Evolutionary conservation across 2,113 vertebrate genomes (phyloP), one percentile per base, ranked within the genome.

Genomic region (Myotis davidii): DNA sequence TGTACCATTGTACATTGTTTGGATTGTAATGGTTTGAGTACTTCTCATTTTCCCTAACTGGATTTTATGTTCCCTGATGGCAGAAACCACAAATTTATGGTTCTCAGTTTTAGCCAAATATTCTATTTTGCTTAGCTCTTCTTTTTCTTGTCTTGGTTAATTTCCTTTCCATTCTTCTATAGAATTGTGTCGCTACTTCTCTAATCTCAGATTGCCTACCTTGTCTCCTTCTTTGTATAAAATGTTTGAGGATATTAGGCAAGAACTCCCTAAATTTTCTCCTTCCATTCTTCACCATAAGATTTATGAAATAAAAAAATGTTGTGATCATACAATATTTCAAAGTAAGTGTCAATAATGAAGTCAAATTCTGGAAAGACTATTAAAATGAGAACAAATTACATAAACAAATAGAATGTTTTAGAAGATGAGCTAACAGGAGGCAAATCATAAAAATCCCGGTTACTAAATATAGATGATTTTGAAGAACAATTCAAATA

Each of bases 81-180:
- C 69, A 96, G 29, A 96, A 97, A 87, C 90, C 93, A 95, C 94
- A 95, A 95, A 94, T 95, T 82, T 83, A 91, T 88, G 32, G 54
- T 88, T 94, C 90, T 96, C 42, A 52, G 37, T 90, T 94, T 92
- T 56, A 88, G n/a, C 34, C 64, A 88, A 95, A 88, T 79, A 81
- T 45, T 82, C 16, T 83, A 17, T 88, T 96, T 94, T 95, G 9
- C 45, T 96, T 87, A 89, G 91, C 20, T 92, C 16, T 93, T 89
- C 96, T 70, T 89, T 88, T 79, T 64, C 14, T 77, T 85, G 91
- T 79, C 34, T 94, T 91, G 3, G n/a, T 67, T 69, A 82, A 67
- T 94, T 94, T 56, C 61, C 65, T 91, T 88, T 78, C 37, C 54
- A 78, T 67, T 83, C 25, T 74, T 21, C 20, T 70, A 21, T 76